Evolutionary conservation across 2,888 invertebrate species (phyloP).

Genomic region (Dynastes tityus): DNA sequence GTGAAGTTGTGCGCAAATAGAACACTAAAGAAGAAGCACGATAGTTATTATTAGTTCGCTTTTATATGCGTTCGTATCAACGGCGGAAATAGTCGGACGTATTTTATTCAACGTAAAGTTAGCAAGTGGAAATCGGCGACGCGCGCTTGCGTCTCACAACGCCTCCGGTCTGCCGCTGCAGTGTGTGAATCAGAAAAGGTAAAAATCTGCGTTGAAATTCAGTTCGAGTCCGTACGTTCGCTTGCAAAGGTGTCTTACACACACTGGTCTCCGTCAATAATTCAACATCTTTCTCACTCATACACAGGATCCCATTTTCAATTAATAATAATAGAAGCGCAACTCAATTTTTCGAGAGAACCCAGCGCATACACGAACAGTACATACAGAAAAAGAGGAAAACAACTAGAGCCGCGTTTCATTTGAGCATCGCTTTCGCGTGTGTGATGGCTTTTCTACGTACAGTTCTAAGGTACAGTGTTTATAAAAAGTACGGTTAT

Average conservation of each 20-base stretch:
- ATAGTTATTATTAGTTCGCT: slow-evolving; percentile 32
- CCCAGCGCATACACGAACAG: too few species aligned
- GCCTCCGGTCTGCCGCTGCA: neutral
- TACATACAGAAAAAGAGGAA: slow-evolving; percentile 12
- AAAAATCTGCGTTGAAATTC: slow-evolving; percentile 32
- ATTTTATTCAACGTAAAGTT: slow-evolving; percentile 5
- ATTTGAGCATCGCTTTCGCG: slow-evolving; percentile 36
- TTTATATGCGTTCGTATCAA: slow-evolving; percentile 29
- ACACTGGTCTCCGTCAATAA: slow-evolving; percentile 24
- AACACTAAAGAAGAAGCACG: slow-evolving; percentile 3
- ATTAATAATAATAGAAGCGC: slow-evolving; percentile 8
- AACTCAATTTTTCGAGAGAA: slow-evolving; percentile 11
- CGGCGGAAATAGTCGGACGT: slow-evolving; percentile 20
- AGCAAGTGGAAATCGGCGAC: slow-evolving; percentile 18
- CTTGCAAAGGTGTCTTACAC: slow-evolving; percentile 24
- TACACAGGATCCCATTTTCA: slow-evolving; percentile 2
- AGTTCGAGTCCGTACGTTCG: slow-evolving; percentile 31
- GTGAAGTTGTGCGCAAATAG: neutral
- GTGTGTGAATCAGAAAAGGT: slow-evolving; percentile 29
- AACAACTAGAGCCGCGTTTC: slow-evolving; percentile 31
- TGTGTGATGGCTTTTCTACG: slow-evolving; percentile 71
- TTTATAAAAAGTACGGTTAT: slow-evolving; percentile 68
- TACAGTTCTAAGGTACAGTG: slow-evolving; percentile 69
- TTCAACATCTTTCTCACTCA: slow-evolving; percentile 8
- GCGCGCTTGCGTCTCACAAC: slow-evolving; percentile 6